A percentile compares a stretch with the other conserved stretches of the same genome.
phyloP scores from a whole-genome alignment of 1,140 invertebrate genomes.

The Helicoverpa zea region DNA sequence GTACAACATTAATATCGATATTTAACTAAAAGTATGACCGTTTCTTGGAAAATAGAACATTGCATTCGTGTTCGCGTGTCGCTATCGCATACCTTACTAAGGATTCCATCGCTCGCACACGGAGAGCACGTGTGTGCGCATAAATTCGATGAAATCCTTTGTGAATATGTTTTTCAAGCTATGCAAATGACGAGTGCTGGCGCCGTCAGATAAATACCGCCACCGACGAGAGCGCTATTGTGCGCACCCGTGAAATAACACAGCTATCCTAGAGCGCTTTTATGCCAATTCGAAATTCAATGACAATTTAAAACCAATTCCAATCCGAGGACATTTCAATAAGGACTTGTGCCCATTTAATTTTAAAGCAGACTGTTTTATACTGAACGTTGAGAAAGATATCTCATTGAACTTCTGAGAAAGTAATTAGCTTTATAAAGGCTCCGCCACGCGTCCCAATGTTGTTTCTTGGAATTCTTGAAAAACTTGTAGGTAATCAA shows the following conservation, averaged over 20 bases:
- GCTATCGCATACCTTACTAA: conserved; percentile 55
- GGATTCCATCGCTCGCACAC: conserved; percentile 64
- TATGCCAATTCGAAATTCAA: conserved; percentile 49
- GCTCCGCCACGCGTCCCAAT: background rate
- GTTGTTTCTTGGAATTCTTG: conserved; percentile 27
- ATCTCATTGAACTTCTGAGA: conserved; percentile 44
- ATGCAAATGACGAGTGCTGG: conserved; percentile 56
- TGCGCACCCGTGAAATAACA: conserved; percentile 48
- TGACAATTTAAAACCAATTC: conserved; percentile 51
- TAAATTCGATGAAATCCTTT: conserved; percentile 76
- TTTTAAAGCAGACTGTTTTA: conserved; percentile 32
- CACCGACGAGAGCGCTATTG: conserved; percentile 15
- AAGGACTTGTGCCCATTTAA: conserved; percentile 29
- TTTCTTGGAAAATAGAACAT: conserved; percentile 38
- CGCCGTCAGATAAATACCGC: conserved; percentile 52
- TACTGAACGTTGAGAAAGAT: conserved; percentile 14
- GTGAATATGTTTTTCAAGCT: conserved; percentile 66
- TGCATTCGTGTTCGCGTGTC: conserved; percentile 50
- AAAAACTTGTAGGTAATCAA: background rate
- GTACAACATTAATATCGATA: background rate
- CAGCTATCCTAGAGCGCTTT: conserved; percentile 46
- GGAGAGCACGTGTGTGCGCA: conserved; percentile 66
- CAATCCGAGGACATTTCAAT: conserved; percentile 46
- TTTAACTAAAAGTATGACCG: conserved; percentile 11
- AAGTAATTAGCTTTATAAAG: conserved; percentile 49